A percentile compares a stretch with the other conserved stretches of the same genome.
These are phyloP conservation scores for Melitaea athalia DNA, from an alignment of 2,888 invertebrate species.

Conservation along the genomic window DNA sequence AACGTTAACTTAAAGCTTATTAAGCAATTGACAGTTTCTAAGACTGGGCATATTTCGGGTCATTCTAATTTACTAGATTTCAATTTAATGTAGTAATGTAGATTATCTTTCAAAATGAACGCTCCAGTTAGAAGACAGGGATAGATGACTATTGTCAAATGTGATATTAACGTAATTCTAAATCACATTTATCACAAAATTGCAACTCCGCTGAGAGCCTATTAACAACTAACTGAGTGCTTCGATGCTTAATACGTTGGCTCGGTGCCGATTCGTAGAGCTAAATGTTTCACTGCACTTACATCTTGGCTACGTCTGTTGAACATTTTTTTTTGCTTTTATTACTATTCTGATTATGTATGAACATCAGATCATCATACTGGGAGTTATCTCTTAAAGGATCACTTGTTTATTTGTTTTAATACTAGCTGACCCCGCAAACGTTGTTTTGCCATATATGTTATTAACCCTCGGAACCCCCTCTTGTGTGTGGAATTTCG, in stretches of 20 bases:
- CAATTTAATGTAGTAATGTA: background rate
- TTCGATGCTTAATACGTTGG: slow-evolving; percentile 25
- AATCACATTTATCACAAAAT: slow-evolving; percentile 33
- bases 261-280: slow-evolving; percentile 19
- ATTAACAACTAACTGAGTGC: slow-evolving; percentile 30
- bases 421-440: too few species aligned
- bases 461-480: too few species aligned
- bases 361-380: too few species aligned
- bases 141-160: slow-evolving; percentile 24
- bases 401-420: too few species aligned
- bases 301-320: background rate
- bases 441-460: too few species aligned
- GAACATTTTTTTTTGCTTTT: too few species aligned
- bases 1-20: too few species aligned
- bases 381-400: too few species aligned
- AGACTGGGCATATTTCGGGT: too few species aligned
- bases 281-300: slow-evolving; percentile 7
- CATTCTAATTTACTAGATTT: background rate
- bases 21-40: too few species aligned
- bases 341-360: too few species aligned
- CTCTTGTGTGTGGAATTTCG: too few species aligned
- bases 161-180: slow-evolving; percentile 21
- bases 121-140: slow-evolving; percentile 24
- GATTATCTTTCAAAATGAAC: slow-evolving; percentile 3
- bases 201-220: slow-evolving; percentile 30